Conservation (phyloP, 2,113 vertebrate species). For the Cyphomyrus plagiostoma region DNA sequence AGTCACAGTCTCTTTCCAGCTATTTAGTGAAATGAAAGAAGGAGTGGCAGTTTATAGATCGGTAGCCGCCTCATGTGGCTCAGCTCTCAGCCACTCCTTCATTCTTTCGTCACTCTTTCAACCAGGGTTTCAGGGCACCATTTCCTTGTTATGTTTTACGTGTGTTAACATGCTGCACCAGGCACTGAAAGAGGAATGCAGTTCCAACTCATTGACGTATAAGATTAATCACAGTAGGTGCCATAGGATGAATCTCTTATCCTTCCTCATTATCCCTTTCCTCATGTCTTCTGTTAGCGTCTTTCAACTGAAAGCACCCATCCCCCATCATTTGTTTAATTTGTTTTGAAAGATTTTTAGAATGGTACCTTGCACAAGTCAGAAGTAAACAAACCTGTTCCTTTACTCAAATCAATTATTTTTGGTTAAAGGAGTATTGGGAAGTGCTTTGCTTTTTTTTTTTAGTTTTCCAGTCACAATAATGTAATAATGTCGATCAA, state of each 20-base stretch:
- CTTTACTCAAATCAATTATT: background rate
- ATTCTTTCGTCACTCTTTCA: background rate
- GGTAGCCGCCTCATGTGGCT: conserved; percentile 26
- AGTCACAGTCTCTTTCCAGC: conserved; percentile 36
- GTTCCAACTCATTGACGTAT: background rate
- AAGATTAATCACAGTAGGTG: background rate
- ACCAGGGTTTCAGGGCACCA: conserved; percentile 36
- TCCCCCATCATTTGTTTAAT: background rate
- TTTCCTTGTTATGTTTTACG: conserved; percentile 10
- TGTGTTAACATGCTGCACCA: conserved; percentile 35
- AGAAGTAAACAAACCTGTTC: background rate
- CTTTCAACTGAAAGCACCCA: background rate
- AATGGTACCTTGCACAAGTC: background rate
- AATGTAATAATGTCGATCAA: background rate
- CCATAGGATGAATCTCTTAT: background rate
- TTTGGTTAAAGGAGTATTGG: background rate
- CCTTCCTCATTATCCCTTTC: background rate
- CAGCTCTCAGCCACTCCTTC: conserved; percentile 41
- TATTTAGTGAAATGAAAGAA: conserved; percentile 35
- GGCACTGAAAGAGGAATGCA: background rate
- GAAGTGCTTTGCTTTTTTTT: background rate
- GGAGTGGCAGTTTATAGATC: conserved; percentile 13
- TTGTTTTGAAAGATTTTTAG: background rate
- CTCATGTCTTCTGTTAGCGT: background rate
- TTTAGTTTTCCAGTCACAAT: background rate